Base-by-base conservation (phyloP, 2,888 invertebrate species). In the Coecobrya sp. region DNA sequence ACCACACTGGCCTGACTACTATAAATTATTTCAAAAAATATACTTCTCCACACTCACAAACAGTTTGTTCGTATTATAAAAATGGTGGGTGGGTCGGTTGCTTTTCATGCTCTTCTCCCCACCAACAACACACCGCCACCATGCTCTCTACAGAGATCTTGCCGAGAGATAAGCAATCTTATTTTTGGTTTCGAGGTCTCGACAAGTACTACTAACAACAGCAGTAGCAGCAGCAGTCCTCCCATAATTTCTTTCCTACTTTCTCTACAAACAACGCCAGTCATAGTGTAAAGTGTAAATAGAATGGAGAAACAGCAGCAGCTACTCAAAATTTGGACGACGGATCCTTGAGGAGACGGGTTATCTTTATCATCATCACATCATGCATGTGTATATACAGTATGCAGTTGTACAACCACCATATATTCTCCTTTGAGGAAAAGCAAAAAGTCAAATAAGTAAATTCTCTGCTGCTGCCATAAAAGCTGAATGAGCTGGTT, bases 131-230 rank as follows among this genome's bases (percentile, higher is more conserved):
- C 49, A 59, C 16, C 13, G 5, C n/a, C 8, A 36, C 36, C 36
- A 36, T 36, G 36, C 36, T 36, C 36, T 36, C 36, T 36, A 36
- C 2, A 36, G 62, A 79, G 88, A 88, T 88, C 25, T 88, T 88
- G 88, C 79, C 59, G 25, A 22, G 65, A 88, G 88, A 88, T 88
- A 88, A 79, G 88, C 88, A n/a, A 45, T 36, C 16, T 79, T 88
- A 62, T 68, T 65, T 65, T 85, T 19, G 25, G 25, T 7, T 59
- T 19, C 7, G 36, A 49, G 49, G 11, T 49, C 13, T 49, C 49
- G 10, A 10, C 49, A 49, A 49, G 49, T 13, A 10, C 5, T 49
- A 10, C 1, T 1, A 49, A 49, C 49, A 49, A 36, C 36, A 36
- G 36, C 36, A 36, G 7, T 4, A 36, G 36, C 36, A 36, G 36